Evolutionary conservation across 2,797 vertebrate genomes (phyloP).

Genomic region (Loriculus beryllinus): DNA sequence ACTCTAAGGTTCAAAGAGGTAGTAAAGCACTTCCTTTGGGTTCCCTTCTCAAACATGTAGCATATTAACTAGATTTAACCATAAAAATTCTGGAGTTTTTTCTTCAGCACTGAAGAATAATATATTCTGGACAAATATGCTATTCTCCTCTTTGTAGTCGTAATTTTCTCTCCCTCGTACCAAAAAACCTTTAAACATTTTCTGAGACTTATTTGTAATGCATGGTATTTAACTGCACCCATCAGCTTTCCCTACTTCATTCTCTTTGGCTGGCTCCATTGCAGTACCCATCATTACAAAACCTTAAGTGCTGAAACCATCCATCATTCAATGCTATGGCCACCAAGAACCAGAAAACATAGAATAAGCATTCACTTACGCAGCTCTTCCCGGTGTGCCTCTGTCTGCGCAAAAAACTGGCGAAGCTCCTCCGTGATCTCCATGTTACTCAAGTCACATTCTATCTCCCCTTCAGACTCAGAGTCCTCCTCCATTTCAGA

Average conservation of each 20-base stretch:
- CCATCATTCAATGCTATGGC: not conserved
- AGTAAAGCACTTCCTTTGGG: constrained; percentile 31
- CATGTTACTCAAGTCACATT: constrained; percentile 92
- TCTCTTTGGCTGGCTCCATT: not conserved
- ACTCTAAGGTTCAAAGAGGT: not conserved
- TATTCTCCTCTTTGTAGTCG: not conserved
- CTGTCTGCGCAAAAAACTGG: constrained; percentile 91
- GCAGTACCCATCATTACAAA: not conserved
- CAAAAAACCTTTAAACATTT: not conserved
- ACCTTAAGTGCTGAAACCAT: not conserved
- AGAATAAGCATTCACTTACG: constrained; percentile 78
- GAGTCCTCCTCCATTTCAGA: constrained; percentile 41
- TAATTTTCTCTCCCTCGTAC: not conserved
- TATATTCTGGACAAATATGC: not conserved
- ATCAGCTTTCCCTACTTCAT: not conserved
- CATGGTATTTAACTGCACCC: not conserved
- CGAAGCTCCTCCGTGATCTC: constrained; percentile 95
- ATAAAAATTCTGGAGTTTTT: not conserved
- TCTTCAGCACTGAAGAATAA: not conserved
- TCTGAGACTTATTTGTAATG: not conserved
- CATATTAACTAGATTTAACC: not conserved
- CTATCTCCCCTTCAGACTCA: constrained; percentile 83
- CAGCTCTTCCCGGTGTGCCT: constrained; percentile 87
- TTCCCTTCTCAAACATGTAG: not conserved
- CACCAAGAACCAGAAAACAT: not conserved